Conservation (phyloP, 2,888 invertebrate genomes). For the Amphipoea oculea region DNA sequence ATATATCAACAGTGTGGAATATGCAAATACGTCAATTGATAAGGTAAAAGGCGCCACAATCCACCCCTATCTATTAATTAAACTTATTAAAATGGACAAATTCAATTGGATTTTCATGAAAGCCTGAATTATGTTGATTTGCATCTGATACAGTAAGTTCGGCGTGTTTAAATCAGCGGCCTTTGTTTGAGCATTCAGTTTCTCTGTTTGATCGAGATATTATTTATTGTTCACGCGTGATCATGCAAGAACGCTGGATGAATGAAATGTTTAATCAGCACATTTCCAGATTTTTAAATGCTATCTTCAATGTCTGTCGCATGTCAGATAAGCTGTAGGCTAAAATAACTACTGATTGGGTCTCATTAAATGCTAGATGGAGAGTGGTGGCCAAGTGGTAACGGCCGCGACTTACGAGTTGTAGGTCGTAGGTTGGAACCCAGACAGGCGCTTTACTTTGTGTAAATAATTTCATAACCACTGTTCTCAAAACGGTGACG, state of each 20-base stretch:
- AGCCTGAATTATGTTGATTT: constrained; percentile 61
- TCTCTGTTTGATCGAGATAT: constrained; percentile 37
- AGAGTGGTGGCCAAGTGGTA: too few species aligned
- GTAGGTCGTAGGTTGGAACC: too few species aligned
- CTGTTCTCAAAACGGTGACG: too few species aligned
- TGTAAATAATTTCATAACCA: too few species aligned
- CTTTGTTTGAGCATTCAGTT: constrained; percentile 48
- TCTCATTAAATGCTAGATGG: not conserved
- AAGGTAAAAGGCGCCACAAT: constrained; percentile 45
- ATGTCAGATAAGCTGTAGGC: not conserved
- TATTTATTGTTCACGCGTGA: constrained; percentile 38
- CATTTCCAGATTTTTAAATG: not conserved
- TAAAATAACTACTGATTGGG: not conserved
- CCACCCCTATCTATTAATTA: constrained; percentile 65
- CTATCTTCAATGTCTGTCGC: not conserved
- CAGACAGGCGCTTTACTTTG: too few species aligned
- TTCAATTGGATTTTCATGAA: constrained; percentile 58
- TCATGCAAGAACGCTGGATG: constrained; percentile 13
- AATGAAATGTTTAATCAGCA: constrained; percentile 14
- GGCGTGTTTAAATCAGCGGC: constrained; percentile 50
- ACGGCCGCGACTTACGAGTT: too few species aligned
- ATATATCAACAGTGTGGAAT: constrained; percentile 45
- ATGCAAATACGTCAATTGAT: constrained; percentile 57
- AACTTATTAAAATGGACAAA: constrained; percentile 62
- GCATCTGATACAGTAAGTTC: constrained; percentile 56